phyloP scores from a whole-genome alignment of 2,113 vertebrate genomes.

The Lasiurus cinereus region DNA sequence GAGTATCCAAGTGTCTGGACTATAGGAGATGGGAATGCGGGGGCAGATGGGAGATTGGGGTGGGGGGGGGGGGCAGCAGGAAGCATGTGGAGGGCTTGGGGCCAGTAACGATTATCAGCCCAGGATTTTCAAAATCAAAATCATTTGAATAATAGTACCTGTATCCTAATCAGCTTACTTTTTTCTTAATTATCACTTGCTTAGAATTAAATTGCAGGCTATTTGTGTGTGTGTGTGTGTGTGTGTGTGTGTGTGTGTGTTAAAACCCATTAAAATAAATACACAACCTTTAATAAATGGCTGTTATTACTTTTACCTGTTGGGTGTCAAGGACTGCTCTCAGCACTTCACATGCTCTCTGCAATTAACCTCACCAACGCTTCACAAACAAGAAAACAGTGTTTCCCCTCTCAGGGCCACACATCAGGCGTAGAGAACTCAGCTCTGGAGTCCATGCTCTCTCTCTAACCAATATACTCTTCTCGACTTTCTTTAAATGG shows the following conservation, averaged over 20 bases:
- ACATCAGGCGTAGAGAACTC: neutral
- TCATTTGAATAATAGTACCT: neutral
- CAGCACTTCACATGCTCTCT: neutral
- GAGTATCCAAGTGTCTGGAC: neutral
- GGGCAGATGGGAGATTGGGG: neutral
- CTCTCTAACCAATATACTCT: neutral
- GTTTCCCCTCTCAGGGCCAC: neutral
- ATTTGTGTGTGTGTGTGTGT: no score
- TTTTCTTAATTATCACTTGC: neutral
- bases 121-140: neutral
- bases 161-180: neutral
- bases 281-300: neutral
- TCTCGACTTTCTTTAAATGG: neutral
- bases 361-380: accelerated
- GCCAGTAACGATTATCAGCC: neutral
- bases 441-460: neutral
- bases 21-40: neutral
- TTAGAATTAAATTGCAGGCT: neutral
- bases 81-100: neutral
- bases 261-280: neutral
- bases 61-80: neutral
- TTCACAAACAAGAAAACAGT: neutral
- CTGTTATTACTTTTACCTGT: neutral
- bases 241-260: no score
- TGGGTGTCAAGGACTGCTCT: neutral